Conservation (phyloP, 2,113 vertebrate species). For the Trachemys scripta region DNA sequence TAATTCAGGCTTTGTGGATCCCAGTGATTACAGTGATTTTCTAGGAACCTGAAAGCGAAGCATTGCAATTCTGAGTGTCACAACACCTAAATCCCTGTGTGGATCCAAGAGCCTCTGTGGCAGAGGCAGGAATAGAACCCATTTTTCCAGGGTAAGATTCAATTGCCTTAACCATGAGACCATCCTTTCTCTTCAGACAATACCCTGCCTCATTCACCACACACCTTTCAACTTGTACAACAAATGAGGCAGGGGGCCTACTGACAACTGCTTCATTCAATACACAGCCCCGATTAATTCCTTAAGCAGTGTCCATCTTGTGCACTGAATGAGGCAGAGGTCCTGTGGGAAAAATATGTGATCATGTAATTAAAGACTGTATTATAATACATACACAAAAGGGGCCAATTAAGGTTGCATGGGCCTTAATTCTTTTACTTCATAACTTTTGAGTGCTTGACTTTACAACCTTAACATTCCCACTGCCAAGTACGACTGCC, state of each 20-base stretch:
- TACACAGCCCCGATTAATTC: neutral
- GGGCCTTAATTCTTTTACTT: neutral
- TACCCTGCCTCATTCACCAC: neutral
- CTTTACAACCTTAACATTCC: neutral
- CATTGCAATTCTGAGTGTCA: neutral
- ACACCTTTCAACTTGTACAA: neutral
- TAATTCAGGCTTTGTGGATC: neutral
- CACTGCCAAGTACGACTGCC: slow-evolving; percentile 21
- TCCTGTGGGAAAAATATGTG: neutral
- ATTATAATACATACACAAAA: neutral
- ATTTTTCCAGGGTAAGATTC: neutral
- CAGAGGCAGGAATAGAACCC: neutral
- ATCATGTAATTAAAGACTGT: neutral
- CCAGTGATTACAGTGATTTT: neutral
- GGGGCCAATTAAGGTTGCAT: neutral
- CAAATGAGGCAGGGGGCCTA: too few relatives aligned
- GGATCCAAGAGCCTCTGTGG: neutral
- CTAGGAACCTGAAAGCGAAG: neutral
- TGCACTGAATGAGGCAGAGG: neutral
- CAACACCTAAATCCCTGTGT: neutral
- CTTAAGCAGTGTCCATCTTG: neutral
- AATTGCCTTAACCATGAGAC: neutral
- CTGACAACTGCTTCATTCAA: neutral
- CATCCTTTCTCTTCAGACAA: neutral
- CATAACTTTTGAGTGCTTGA: neutral